Evolutionary conservation across 2,113 vertebrate genomes (phyloP), one percentile per base, ranked within the genome.

Genomic region (Calyptommatus sinebrachiatus): DNA sequence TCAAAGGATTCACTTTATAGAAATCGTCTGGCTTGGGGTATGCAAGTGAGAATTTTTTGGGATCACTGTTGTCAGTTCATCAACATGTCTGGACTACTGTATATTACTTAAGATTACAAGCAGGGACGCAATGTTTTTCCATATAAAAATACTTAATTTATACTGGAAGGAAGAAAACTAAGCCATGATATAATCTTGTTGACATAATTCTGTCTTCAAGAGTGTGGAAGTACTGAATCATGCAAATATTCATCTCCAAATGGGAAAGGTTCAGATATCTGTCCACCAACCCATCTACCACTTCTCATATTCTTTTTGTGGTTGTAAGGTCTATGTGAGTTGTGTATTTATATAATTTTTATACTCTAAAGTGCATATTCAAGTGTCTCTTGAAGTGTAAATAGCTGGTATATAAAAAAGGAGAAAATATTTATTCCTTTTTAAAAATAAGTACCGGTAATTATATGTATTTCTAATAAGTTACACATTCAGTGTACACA

Each of bases 331-430:
- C 31, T 82, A 2, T 12, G 21, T 76, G 35, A 81, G 71, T 61
- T 41, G 82, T 77, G 60, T 22, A 72, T 73, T 84, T 85, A 14
- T 83, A 28, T 31, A 83, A 61, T 75, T 84, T 35, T 78, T 60
- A 35, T 81, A 74, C 71, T 77, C 67, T 72, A 29, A 86, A 68
- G 77, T n/a, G 71, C 41, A 65, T 9, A 6, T 60, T 28, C 60
- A 5, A 11, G 11, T 80, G 50, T 60, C 63, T 80, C 35, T 28
- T 73, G 5, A 22, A 66, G 41, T 82, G 14, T 57, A 18, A 69
- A 69, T 41, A 31, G 73, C 81, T 83, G 75, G 83, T 82, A 76
- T 57, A 76, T 57, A 21, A 83, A 84, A 14, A 26, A 74, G 67
- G 78, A 46, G 62, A 29, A 85, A 71, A n/a, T 21, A 26, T 71